These are phyloP conservation scores for Echinometra lucunter DNA, from an alignment of 53 echinoderm and acorn worm genomes.

Conservation along the genomic window DNA sequence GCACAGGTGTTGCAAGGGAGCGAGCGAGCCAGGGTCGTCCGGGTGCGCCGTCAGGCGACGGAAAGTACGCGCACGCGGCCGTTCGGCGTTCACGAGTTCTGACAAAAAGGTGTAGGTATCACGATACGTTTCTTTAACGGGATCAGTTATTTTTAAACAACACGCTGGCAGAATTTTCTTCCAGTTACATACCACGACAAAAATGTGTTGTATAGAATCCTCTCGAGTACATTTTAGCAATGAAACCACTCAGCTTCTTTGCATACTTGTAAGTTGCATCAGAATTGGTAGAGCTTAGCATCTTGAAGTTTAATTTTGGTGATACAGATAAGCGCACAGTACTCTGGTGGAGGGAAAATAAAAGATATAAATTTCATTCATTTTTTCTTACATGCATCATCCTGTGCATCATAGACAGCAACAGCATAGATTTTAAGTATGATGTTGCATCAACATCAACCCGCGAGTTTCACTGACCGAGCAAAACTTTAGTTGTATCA, in stretches of 20 bases:
- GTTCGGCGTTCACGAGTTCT: not conserved
- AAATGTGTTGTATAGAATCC: not conserved
- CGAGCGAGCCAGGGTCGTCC: not conserved
- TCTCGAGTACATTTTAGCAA: not conserved
- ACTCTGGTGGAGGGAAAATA: not conserved
- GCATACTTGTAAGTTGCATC: too few species aligned
- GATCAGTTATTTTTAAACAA: not conserved
- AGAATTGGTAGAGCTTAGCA: too few species aligned
- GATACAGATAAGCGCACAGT: not conserved
- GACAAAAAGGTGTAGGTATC: not conserved
- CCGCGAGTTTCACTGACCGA: not conserved
- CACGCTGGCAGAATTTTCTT: too few species aligned
- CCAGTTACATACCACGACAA: too few species aligned
- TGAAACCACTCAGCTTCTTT: not conserved
- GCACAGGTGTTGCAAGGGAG: slow-evolving; percentile 48
- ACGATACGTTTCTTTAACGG: not conserved
- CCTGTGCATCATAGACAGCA: not conserved
- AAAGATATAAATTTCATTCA: not conserved
- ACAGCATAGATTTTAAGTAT: not conserved
- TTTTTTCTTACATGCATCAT: not conserved
- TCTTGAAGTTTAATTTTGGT: not conserved
- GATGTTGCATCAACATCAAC: not conserved
- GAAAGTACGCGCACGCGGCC: slow-evolving; percentile 4
- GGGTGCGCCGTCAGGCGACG: not conserved
- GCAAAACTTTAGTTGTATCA: not conserved